These are phyloP conservation scores for Agrotis segetum DNA, from an alignment of 2,888 invertebrate genomes.

Conservation along the genomic window DNA sequence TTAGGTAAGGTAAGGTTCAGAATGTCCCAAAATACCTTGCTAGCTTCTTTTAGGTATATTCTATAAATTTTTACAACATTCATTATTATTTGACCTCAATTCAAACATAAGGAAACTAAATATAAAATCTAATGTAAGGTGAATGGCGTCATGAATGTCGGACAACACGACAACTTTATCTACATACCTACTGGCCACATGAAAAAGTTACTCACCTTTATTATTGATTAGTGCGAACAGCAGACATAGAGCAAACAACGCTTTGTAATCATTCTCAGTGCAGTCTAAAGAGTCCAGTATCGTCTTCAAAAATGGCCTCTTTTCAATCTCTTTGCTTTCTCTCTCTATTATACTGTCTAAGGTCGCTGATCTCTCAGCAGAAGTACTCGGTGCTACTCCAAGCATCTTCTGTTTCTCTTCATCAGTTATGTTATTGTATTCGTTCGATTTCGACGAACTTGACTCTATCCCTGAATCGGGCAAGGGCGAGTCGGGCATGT, in stretches of 20 bases:
- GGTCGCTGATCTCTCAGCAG: conserved; percentile 71
- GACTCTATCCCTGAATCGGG: conserved; percentile 87
- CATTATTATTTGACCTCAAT: conserved; percentile 26
- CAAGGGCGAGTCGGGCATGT: conserved; percentile 88
- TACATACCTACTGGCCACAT: conserved; percentile 38
- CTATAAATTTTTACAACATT: conserved; percentile 25
- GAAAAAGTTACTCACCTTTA: conserved; percentile 92
- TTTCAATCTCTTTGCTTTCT: conserved; percentile 87
- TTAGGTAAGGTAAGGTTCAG: not conserved
- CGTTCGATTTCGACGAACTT: conserved; percentile 83
- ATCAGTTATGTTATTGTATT: conserved; percentile 96
- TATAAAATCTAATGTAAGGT: conserved; percentile 40
- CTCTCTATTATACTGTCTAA: conserved; percentile 80
- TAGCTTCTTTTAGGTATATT: conserved; percentile 10
- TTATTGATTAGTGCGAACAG: conserved; percentile 98
- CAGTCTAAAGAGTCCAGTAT: conserved; percentile 97
- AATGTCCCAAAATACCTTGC: conserved; percentile 16
- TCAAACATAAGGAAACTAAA: conserved; percentile 24
- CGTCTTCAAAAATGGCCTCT: conserved; percentile 96
- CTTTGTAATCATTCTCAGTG: conserved; percentile 98
- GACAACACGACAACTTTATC: conserved; percentile 26
- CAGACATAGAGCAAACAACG: conserved; percentile 97
- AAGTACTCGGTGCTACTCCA: conserved; percentile 71
- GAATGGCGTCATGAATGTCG: conserved; percentile 36
- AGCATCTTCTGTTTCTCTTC: conserved; percentile 96